Base-by-base conservation (phyloP, 2,113 vertebrate genomes). In the Halcyon malimbica region DNA sequence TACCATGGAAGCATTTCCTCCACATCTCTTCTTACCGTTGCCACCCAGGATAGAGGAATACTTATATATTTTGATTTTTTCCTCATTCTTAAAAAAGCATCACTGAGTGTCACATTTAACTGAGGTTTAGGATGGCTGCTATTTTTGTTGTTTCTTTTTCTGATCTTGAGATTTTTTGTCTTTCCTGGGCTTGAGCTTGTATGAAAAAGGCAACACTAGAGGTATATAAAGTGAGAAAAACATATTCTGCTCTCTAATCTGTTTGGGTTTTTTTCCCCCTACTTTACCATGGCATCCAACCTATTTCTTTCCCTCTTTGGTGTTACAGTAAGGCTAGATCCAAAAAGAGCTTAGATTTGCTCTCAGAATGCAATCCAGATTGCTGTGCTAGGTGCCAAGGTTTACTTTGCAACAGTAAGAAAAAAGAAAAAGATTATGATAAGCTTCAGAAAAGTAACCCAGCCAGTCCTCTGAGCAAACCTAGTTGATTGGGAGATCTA, bases 301-400 rank as follows among this genome's bases (percentile, higher is more conserved):
- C 35, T 82, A 7, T 84, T 96, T 87, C 77, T 91, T 31, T 89
- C 91, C 53, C 48, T 81, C 35, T 82, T 78, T 87, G 48, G 42
- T 82, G 57, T 71, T 87, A 89, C 28, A 79, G 20, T 68, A 53
- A 79, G 18, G 14, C 14, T 60, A 71, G 42, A 82, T 75, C 56
- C 51, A 89, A 87, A 75, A 93, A n/a, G 42, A 94, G 21, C 39
- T 82, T 92, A 50, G 69, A 89, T 87, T 93, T 76, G 9, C 39
- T 84, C 69, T 94, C 9, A 2, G 84, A 95, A 96, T 96, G 53
- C 74, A 89, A 97, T 96, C 91, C 95, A 96, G 93, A 96, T 95
- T 96, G 53, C 35, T 79, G 62, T 76, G 74, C 54, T 89, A 65
- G 65, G 65, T 94, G 91, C 93, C 95, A 97, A 95, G 33, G 53